Evolutionary conservation across 2,888 invertebrate genomes (phyloP).

Genomic region (Drosophila antonietae): DNA sequence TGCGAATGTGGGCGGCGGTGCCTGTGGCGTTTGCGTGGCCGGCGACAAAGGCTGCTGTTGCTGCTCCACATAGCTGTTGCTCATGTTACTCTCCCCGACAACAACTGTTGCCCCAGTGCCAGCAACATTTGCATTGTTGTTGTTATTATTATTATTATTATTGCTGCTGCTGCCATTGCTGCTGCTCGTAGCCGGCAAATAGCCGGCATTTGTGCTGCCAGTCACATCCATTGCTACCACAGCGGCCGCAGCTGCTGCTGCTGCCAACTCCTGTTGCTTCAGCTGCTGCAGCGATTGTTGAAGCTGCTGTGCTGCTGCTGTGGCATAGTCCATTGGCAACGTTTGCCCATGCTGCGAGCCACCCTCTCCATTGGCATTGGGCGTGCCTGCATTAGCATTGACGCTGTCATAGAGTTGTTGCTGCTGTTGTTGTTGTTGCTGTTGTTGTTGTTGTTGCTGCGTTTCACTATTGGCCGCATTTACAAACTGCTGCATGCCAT

Average conservation of each 20-base stretch:
- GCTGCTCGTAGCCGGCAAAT: constrained; percentile 28
- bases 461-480: constrained; percentile 43
- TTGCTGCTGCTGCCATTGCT: constrained; percentile 34
- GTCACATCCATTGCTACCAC: constrained; percentile 68
- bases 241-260: constrained; percentile 29
- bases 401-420: constrained; percentile 85
- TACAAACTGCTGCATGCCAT: constrained; percentile 80
- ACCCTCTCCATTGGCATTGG: constrained; percentile 51
- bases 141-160: constrained; percentile 19
- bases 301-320: constrained; percentile 78
- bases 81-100: constrained; percentile 81
- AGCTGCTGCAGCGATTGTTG: constrained; percentile 82
- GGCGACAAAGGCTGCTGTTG: constrained; percentile 62
- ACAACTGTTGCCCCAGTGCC: constrained; percentile 36
- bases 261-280: constrained; percentile 75
- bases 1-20: constrained; percentile 67
- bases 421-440: constrained; percentile 70
- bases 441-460: constrained; percentile 42
- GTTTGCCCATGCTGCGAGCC: constrained; percentile 84
- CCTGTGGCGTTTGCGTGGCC: constrained; percentile 61
- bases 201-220: constrained; percentile 45
- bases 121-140: constrained; percentile 26
- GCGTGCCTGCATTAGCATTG: constrained; percentile 72
- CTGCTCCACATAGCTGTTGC: constrained; percentile 84
- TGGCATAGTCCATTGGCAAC: constrained; percentile 83